phyloP scores from a whole-genome alignment of 1,140 invertebrate species.

The Scaptomyza pallida region DNA sequence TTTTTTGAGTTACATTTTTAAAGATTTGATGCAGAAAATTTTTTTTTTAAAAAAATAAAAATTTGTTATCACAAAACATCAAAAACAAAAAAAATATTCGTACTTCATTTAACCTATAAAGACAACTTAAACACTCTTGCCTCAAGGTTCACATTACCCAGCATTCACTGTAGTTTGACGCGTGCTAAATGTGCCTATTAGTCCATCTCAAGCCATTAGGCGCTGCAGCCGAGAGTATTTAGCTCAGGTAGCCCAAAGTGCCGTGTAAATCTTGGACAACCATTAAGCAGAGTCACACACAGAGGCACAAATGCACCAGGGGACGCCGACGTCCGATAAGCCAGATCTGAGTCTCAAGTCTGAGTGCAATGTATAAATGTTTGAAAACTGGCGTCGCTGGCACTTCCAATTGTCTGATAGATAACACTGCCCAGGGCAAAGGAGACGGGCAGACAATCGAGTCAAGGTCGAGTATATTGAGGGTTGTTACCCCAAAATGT shows the following conservation, averaged over 20 bases:
- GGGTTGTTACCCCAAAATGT: slow-evolving; percentile 7
- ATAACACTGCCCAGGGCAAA: neutral
- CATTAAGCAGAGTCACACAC: slow-evolving; percentile 27
- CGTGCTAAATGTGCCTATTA: slow-evolving; percentile 76
- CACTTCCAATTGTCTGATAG: slow-evolving; percentile 59
- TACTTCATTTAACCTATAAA: too few relatives aligned
- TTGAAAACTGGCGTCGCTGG: slow-evolving; percentile 36
- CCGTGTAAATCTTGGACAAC: slow-evolving; percentile 22
- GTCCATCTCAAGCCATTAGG: slow-evolving; percentile 35
- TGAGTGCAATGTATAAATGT: slow-evolving; percentile 40
- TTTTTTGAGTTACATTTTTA: too few relatives aligned
- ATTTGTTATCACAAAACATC: too few relatives aligned
- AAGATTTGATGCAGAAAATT: too few relatives aligned
- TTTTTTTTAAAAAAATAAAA: too few relatives aligned
- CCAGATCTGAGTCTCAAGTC: slow-evolving; percentile 16
- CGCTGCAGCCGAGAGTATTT: neutral
- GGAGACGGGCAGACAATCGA: neutral
- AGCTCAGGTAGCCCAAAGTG: slow-evolving; percentile 27
- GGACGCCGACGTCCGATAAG: slow-evolving; percentile 36
- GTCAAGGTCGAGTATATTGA: slow-evolving; percentile 19
- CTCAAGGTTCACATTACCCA: neutral
- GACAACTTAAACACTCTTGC: too few relatives aligned
- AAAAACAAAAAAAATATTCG: too few relatives aligned
- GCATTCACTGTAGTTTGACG: slow-evolving; percentile 48
- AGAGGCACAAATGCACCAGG: neutral